Conservation (phyloP, 1,140 invertebrate genomes). For the Diachasmimorpha longicaudata region DNA sequence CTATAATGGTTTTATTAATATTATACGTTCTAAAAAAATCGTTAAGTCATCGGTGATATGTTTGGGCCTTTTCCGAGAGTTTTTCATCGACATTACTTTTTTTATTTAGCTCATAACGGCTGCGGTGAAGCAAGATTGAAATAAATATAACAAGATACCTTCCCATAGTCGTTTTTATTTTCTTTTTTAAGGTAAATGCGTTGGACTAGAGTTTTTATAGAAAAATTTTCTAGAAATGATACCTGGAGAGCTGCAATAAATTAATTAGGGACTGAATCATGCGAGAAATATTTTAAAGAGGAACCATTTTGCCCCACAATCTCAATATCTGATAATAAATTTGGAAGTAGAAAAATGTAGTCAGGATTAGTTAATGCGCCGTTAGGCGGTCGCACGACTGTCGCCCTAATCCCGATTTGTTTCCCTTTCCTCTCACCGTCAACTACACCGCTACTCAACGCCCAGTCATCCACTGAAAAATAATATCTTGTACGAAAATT, state of each 20-base stretch:
- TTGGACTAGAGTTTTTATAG: no score
- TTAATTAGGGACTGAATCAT: no score
- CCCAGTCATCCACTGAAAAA: slow-evolving; percentile 17
- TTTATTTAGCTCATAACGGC: no score
- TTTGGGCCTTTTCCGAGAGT: not conserved
- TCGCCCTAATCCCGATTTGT: slow-evolving; percentile 7
- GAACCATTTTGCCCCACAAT: no score
- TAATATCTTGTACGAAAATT: slow-evolving; percentile 1
- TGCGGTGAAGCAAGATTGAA: no score
- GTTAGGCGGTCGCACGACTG: not conserved
- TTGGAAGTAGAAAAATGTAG: not conserved
- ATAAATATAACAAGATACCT: no score
- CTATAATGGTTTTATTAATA: not conserved
- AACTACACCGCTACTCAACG: not conserved
- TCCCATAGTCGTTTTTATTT: no score
- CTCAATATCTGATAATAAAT: not conserved
- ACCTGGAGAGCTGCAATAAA: no score
- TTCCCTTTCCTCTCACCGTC: not conserved
- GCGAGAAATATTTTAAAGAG: no score
- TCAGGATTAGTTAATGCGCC: not conserved
- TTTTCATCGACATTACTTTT: no score
- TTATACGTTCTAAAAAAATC: not conserved
- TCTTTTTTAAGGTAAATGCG: no score
- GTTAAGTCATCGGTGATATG: not conserved
- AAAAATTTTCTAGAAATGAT: no score